Conservation (phyloP, 2,113 vertebrate species). For the Pygoscelis antarcticus region DNA sequence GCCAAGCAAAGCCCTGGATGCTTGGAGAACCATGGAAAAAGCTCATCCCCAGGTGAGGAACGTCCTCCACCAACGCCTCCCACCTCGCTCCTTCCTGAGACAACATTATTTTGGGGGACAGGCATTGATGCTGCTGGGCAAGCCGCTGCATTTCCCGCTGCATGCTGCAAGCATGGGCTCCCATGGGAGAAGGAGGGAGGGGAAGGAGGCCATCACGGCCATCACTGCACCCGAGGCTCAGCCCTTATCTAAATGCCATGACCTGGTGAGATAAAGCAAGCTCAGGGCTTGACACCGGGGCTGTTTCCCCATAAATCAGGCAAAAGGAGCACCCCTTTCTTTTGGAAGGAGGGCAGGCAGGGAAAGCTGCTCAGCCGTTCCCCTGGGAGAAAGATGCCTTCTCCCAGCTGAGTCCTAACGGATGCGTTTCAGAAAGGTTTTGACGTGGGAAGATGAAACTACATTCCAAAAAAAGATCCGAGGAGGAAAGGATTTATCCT, state of each 20-base stretch:
- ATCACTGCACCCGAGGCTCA: neutral
- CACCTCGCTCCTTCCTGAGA: neutral
- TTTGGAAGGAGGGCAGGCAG: neutral
- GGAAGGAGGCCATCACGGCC: neutral
- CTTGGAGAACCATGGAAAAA: neutral
- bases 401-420: neutral
- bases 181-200: neutral
- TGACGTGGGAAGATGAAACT: constrained; percentile 40
- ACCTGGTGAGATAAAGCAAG: neutral
- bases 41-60: neutral
- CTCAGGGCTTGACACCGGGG: neutral
- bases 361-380: neutral
- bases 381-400: neutral
- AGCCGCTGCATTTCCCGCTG: neutral
- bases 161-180: rapidly evolving
- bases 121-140: neutral
- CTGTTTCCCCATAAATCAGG: neutral
- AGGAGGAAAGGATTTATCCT: constrained; percentile 33
- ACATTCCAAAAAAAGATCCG: neutral
- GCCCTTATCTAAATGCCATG: neutral
- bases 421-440: neutral
- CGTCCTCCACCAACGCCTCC: neutral
- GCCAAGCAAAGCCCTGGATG: neutral
- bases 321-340: neutral
- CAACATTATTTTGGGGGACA: neutral